Percentiles rank a stretch among this genome's conserved stretches.
Conservation (phyloP, 2,888 invertebrate genomes). For the Steinernema scapterisci region DNA sequence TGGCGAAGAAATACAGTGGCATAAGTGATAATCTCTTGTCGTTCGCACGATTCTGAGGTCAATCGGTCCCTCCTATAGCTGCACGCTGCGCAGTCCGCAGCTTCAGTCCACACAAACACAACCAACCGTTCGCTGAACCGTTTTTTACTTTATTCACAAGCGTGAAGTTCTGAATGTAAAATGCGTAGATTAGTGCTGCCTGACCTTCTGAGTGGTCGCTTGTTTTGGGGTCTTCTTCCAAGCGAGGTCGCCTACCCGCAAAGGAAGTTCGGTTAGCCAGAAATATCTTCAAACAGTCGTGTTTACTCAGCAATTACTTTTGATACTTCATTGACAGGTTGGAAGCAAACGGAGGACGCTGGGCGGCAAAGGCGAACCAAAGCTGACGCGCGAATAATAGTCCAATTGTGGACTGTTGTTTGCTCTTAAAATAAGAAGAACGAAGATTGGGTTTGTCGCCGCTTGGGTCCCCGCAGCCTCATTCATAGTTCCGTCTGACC, state of each 20-base stretch:
- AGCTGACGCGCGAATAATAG: slow-evolving; percentile 28
- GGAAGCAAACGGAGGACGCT: slow-evolving; percentile 15
- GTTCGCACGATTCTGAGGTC: no score
- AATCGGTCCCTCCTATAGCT: no score
- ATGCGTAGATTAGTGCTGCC: no score
- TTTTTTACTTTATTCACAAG: no score
- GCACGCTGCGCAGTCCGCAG: no score
- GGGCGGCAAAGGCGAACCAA: slow-evolving; percentile 19
- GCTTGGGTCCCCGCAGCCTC: slow-evolving; percentile 25
- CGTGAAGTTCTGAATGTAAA: no score
- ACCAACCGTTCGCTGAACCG: no score
- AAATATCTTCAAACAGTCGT: neutral
- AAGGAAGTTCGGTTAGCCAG: neutral
- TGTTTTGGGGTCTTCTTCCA: no score
- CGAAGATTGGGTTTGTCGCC: slow-evolving; percentile 6
- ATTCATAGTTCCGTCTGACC: neutral
- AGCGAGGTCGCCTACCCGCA: no score
- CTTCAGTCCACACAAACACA: no score
- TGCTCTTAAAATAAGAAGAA: slow-evolving; percentile 26
- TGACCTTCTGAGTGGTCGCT: no score
- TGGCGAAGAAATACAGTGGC: no score
- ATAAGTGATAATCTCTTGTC: neutral
- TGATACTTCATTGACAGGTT: slow-evolving; percentile 30
- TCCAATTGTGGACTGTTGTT: slow-evolving; percentile 33
- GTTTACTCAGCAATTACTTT: slow-evolving; percentile 24